Conservation (phyloP, 2,797 vertebrate genomes). For the Scleropages formosus region DNA sequence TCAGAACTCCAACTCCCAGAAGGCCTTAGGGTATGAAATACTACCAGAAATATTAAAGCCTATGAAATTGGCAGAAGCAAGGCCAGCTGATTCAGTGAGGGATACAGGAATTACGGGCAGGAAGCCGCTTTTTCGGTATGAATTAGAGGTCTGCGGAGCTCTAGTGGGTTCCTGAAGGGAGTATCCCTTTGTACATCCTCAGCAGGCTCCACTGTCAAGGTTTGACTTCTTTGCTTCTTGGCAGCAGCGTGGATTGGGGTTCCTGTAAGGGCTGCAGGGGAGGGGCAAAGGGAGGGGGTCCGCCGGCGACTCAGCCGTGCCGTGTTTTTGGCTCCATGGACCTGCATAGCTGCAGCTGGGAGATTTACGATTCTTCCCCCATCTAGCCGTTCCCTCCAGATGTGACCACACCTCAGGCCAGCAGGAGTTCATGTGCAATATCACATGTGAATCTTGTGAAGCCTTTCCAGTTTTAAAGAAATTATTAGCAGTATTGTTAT, state of each 20-base stretch:
- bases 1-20: background rate
- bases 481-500: too few relatives aligned
- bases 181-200: background rate
- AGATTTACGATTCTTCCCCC: background rate
- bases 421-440: background rate
- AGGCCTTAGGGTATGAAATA: background rate
- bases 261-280: background rate
- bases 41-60: background rate
- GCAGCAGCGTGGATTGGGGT: background rate
- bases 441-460: background rate
- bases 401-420: conserved; percentile 8
- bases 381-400: conserved; percentile 20
- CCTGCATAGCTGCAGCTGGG: conserved; percentile 13
- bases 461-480: too few relatives aligned
- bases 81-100: background rate
- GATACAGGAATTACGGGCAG: background rate
- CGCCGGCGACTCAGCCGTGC: too few relatives aligned
- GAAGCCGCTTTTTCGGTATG: background rate
- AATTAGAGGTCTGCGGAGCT: background rate
- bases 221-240: background rate
- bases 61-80: background rate
- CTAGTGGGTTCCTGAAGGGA: conserved; percentile 11
- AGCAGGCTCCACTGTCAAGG: background rate
- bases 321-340: conserved; percentile 13
- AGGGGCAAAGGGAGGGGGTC: background rate